Evolutionary conservation across 2,888 invertebrate genomes (phyloP).

Genomic region (Chironomus tentans): DNA sequence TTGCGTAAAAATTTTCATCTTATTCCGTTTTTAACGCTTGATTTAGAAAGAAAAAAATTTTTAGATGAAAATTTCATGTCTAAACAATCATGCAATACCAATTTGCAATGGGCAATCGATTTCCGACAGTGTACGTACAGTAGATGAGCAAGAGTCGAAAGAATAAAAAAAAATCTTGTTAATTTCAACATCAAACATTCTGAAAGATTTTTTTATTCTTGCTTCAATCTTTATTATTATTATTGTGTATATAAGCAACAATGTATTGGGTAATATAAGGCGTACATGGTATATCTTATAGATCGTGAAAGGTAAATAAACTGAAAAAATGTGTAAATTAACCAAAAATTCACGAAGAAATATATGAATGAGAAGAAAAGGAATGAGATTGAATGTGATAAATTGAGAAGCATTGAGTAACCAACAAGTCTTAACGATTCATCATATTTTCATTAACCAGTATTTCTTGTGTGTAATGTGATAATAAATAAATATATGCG

Average conservation of each 20-base stretch:
- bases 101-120: background rate
- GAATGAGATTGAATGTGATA: too few species aligned
- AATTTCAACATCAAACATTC: background rate
- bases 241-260: background rate
- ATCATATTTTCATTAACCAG: too few species aligned
- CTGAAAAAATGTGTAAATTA: background rate
- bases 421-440: too few species aligned
- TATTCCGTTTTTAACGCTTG: too few species aligned
- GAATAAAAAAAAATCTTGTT: background rate
- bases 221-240: background rate
- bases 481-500: too few species aligned
- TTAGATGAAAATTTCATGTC: too few species aligned
- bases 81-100: background rate
- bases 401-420: too few species aligned
- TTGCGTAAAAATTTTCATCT: too few species aligned
- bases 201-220: background rate
- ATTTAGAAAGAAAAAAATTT: too few species aligned
- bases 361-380: too few species aligned
- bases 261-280: background rate
- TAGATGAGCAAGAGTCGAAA: background rate
- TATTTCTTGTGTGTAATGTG: too few species aligned
- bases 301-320: background rate
- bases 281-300: background rate
- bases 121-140: background rate
- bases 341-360: background rate